These are phyloP conservation scores for Neogale vison DNA, from an alignment of 2,113 vertebrate species.

Conservation along the genomic window DNA sequence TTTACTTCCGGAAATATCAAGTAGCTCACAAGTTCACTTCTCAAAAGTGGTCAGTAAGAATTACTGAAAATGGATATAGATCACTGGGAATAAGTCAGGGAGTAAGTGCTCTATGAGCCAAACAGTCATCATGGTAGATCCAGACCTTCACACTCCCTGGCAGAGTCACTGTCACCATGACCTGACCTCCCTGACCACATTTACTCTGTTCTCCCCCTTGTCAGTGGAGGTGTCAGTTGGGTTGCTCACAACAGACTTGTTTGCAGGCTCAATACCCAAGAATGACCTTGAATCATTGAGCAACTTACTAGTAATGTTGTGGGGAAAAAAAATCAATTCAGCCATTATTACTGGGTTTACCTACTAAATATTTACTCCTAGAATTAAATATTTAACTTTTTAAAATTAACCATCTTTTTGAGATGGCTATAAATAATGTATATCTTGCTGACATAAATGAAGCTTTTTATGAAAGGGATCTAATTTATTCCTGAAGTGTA, in stretches of 20 bases:
- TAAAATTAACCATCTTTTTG: background rate
- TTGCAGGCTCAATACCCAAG: background rate
- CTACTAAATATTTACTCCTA: background rate
- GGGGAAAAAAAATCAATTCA: background rate
- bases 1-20: background rate
- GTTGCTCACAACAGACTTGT: background rate
- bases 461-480: background rate
- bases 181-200: background rate
- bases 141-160: background rate
- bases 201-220: background rate
- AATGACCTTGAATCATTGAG: background rate
- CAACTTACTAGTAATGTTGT: background rate
- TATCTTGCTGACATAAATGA: background rate
- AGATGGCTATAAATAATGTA: background rate
- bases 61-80: background rate
- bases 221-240: background rate
- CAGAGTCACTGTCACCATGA: no score
- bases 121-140: background rate
- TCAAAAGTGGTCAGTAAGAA: background rate
- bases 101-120: background rate
- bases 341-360: background rate
- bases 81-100: background rate
- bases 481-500: background rate
- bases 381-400: constrained; percentile 20
- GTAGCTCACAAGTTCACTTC: background rate